Conservation (phyloP, 2,797 vertebrate species). For the Leuciscus waleckii region DNA sequence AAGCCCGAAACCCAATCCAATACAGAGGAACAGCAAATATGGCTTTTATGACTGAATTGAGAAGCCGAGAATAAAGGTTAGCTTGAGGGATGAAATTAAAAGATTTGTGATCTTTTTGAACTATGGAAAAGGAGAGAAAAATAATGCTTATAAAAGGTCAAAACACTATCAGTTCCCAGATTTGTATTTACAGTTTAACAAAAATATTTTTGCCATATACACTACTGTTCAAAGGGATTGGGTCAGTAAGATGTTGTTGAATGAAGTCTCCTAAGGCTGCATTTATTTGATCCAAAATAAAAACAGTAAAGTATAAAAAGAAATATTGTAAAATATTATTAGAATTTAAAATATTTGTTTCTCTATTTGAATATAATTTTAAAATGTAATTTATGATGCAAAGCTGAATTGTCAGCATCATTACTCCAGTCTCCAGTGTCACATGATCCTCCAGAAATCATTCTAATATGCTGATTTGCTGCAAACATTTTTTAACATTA, state of each 20-base stretch:
- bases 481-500: not conserved
- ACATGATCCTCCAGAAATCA: not conserved
- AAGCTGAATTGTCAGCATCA: not conserved
- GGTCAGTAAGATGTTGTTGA: not conserved
- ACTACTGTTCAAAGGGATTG: not conserved
- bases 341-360: not conserved
- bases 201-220: not conserved
- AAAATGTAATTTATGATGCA: not conserved
- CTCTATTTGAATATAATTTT: not conserved
- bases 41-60: slow-evolving; percentile 65
- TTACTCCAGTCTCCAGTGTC: no score
- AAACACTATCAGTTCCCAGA: slow-evolving; percentile 26
- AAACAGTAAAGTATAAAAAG: not conserved
- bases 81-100: slow-evolving; percentile 49
- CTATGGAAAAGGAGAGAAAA: slow-evolving; percentile 23
- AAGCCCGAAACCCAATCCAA: slow-evolving; percentile 73
- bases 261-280: not conserved
- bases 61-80: slow-evolving; percentile 68
- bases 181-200: not conserved
- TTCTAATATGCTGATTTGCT: not conserved
- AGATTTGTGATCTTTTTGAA: slow-evolving; percentile 37
- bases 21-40: slow-evolving; percentile 64
- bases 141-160: slow-evolving; percentile 26
- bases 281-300: not conserved
- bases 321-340: not conserved